Evolutionary conservation across 2,797 vertebrate species (phyloP).

Genomic region (Oophaga sylvatica): DNA sequence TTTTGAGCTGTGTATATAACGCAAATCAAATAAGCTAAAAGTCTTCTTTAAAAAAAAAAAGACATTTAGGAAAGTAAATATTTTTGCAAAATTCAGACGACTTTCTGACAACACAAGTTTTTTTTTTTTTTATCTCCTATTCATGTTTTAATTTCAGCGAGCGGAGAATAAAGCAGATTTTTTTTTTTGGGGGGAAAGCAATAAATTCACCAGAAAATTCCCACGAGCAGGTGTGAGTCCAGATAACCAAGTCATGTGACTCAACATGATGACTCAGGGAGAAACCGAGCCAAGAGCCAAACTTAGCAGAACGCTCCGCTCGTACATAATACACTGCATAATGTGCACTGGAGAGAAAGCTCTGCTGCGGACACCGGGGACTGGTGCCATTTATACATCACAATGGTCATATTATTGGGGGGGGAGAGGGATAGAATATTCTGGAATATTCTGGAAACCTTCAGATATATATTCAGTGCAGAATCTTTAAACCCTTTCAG

Average conservation of each 20-base stretch:
- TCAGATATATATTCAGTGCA: neutral
- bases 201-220: conserved; percentile 54
- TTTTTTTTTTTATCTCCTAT: neutral
- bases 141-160: conserved; percentile 28
- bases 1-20: too few relatives aligned
- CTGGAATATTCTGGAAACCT: neutral
- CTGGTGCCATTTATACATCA: neutral
- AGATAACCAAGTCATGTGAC: conserved; percentile 44
- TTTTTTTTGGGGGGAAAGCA: conserved; percentile 5
- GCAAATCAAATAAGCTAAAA: neutral
- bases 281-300: conserved; percentile 50
- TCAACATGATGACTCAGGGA: conserved; percentile 49
- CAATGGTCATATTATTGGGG: conserved; percentile 1
- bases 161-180: conserved; percentile 25
- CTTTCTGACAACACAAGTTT: conserved; percentile 16
- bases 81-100: conserved; percentile 16
- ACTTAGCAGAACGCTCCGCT: conserved; percentile 38
- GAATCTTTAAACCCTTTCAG: neutral
- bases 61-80: neutral
- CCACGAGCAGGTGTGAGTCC: conserved; percentile 52
- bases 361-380: conserved; percentile 8
- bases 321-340: conserved; percentile 21
- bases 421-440: neutral
- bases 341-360: neutral
- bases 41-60: neutral